Percentiles rank a stretch among this genome's conserved stretches.
Evolutionary conservation across 1,140 invertebrate genomes (phyloP).

Genomic region (Batillaria attramentaria): DNA sequence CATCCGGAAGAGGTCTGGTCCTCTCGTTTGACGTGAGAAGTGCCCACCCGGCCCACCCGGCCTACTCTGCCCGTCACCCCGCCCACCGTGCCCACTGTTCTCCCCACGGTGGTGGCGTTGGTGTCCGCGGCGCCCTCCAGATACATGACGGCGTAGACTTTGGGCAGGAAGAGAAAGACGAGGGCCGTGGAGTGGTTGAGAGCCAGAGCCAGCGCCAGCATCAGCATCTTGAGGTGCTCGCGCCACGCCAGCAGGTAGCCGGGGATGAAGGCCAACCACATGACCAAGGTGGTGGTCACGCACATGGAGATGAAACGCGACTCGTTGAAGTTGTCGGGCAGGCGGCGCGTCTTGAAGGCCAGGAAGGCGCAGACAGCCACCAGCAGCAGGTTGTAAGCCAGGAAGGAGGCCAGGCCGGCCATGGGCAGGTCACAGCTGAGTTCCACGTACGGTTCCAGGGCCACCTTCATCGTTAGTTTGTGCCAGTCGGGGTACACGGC

Average conservation of each 20-base stretch:
- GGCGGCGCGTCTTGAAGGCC: conserved; percentile 78
- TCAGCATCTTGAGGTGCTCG: conserved; percentile 41
- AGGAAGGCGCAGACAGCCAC: conserved; percentile 91
- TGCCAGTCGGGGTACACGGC: conserved; percentile 7
- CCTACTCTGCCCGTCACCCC: too few species aligned
- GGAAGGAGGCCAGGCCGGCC: conserved; percentile 37
- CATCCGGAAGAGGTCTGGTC: too few species aligned
- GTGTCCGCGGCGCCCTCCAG: conserved; percentile 26
- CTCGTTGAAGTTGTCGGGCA: conserved; percentile 64
- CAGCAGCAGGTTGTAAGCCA: conserved; percentile 89
- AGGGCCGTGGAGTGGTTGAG: conserved; percentile 56
- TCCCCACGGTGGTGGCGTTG: too few species aligned
- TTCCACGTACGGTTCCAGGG: conserved; percentile 45
- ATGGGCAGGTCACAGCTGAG: conserved; percentile 39
- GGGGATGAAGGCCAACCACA: conserved; percentile 62
- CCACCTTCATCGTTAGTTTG: conserved; percentile 22
- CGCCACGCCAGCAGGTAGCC: conserved; percentile 49
- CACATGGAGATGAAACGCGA: conserved; percentile 53
- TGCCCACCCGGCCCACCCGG: too few species aligned
- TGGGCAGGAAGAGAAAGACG: conserved; percentile 57
- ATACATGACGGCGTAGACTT: conserved; percentile 75
- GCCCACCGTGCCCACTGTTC: too few species aligned
- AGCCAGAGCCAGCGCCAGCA: conserved; percentile 51
- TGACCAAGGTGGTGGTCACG: conserved; percentile 57
- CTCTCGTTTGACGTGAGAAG: too few species aligned